These are phyloP conservation scores for Callipepla californica DNA, from an alignment of 2,113 vertebrate species.

Conservation along the genomic window DNA sequence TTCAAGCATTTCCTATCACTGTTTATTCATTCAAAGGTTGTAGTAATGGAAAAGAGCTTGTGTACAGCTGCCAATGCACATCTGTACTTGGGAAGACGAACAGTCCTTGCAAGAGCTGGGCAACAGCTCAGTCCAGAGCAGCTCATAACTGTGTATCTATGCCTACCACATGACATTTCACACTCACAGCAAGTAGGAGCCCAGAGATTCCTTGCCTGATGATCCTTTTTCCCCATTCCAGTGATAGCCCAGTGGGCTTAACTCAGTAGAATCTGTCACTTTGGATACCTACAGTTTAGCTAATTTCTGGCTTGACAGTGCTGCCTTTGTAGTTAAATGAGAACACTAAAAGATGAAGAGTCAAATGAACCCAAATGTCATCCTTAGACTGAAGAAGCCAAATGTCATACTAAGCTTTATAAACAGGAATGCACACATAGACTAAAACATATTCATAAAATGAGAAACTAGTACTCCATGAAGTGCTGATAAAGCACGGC, in stretches of 20 bases:
- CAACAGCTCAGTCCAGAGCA: neutral
- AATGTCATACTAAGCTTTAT: neutral
- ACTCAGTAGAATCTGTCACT: neutral
- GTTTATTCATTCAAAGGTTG: constrained; percentile 53
- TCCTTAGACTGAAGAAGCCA: neutral
- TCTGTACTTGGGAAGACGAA: neutral
- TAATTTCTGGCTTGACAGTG: neutral
- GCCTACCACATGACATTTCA: neutral
- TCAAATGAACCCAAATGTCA: neutral
- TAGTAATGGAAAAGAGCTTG: neutral
- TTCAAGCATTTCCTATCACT: constrained; percentile 38
- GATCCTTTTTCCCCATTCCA: neutral
- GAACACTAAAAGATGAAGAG: neutral
- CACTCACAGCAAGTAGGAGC: neutral
- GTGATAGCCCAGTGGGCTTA: neutral
- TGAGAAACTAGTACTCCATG: neutral
- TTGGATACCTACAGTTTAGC: neutral
- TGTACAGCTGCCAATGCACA: neutral
- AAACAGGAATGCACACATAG: neutral
- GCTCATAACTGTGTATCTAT: neutral
- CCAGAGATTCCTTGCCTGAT: neutral
- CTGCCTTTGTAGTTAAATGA: neutral
- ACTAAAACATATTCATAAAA: neutral
- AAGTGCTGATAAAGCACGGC: neutral
- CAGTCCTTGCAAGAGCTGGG: neutral